Evolutionary conservation across 2,113 vertebrate genomes (phyloP), one percentile per base, ranked within the genome.

Genomic region (Corythornis madagascariensis): DNA sequence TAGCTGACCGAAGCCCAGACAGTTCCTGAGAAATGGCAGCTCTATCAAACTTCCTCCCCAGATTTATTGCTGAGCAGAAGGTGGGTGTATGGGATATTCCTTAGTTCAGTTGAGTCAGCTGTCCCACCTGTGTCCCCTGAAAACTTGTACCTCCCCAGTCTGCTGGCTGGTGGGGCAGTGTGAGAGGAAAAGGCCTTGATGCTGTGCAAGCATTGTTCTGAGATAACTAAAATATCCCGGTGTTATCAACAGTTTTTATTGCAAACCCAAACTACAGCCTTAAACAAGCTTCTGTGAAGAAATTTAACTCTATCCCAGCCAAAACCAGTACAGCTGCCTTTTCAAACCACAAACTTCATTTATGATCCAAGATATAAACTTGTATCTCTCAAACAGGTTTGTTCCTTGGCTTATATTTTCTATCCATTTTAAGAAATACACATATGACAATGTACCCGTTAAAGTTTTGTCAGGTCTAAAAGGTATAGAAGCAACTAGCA

Each of bases 121-220:
- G 35, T 63, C 35, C 33, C 35, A 24, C 14, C 29, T 69, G 2
- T 55, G 24, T 21, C 20, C 47, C 7, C 60, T 78, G 21, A 12
- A 33, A 55, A 0, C 13, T 45, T 45, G 38, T 53, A 45, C 45
- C 42, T 11, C 16, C 11, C 15, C 29, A 61, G 19, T 18, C 28
- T 29, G 0, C n/a, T 63, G 2, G 0, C n/a, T 50, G 29, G 7
- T 40, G 35, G 12, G 24, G 2, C 18, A 5, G 17, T 3, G 9
- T 28, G 52, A 43, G n/a, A 16, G 31, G 6, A 13, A 43, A 15
- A 55, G 43, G 18, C 52, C 69, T 84, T 59, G 20, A n/a, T 1
- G 1, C 26, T 33, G 17, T 50, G 48, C 4, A 31, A n/a, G 38
- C 3, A 3, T 35, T 67, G 26, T 8, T 78, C 4, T 3, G 4